Percentiles rank a stretch among this genome's conserved stretches.
phyloP scores from a whole-genome alignment of 2,113 vertebrate species.

The Paraplagusia blochii region DNA sequence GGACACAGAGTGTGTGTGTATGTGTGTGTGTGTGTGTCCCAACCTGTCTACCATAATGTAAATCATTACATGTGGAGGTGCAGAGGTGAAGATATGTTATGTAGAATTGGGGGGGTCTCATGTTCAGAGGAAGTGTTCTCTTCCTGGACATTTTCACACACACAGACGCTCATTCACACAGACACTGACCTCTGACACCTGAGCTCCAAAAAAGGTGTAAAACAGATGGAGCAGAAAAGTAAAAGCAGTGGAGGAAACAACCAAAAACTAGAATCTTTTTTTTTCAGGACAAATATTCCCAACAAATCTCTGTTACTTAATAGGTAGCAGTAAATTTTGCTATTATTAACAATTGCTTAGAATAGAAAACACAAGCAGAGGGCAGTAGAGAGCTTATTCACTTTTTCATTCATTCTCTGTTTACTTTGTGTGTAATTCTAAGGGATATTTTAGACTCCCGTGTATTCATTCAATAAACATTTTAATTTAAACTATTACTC shows the following conservation, averaged over 20 bases:
- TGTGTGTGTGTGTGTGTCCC: conserved; percentile 14
- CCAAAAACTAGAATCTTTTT: not conserved
- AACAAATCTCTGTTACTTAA: too few relatives aligned
- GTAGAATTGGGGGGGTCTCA: not conserved
- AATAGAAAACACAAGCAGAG: too few relatives aligned
- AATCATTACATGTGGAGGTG: not conserved
- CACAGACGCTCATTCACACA: conserved; percentile 50
- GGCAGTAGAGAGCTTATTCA: too few relatives aligned
- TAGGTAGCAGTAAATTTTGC: too few relatives aligned
- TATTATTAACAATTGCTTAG: too few relatives aligned
- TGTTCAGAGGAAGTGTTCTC: conserved; percentile 52
- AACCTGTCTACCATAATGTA: not conserved
- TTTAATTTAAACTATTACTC: too few relatives aligned
- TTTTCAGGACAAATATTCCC: too few relatives aligned
- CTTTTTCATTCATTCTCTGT: too few relatives aligned
- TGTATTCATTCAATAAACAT: too few relatives aligned
- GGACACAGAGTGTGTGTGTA: conserved; percentile 6
- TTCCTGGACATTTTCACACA: conserved; percentile 33
- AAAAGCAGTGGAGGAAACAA: not conserved
- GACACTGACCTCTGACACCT: conserved; percentile 44
- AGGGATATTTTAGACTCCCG: too few relatives aligned
- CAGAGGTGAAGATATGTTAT: not conserved
- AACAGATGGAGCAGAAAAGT: conserved; percentile 9
- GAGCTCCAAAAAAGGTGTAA: conserved; percentile 15
- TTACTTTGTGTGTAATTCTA: too few relatives aligned